phyloP scores from a whole-genome alignment of 2,888 invertebrate genomes.

The Nezara viridula region DNA sequence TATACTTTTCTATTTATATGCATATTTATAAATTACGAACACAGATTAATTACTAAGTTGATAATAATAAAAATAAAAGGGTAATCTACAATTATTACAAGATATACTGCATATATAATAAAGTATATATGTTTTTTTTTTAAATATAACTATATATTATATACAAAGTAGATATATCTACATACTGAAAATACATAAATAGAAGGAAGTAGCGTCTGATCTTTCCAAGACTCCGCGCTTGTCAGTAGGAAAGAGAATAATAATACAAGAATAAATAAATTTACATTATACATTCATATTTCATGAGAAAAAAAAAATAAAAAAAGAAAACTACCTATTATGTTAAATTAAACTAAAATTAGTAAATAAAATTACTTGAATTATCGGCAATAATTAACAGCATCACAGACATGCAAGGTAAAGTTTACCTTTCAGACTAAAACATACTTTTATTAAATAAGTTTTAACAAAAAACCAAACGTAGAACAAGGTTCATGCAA shows the following conservation, averaged over 20 bases:
- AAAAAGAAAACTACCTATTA: conserved; percentile 35
- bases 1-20: conserved; percentile 34
- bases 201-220: conserved; percentile 55
- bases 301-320: not conserved
- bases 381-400: conserved; percentile 55
- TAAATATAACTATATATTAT: conserved; percentile 45
- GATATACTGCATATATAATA: conserved; percentile 53
- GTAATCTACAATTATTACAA: conserved; percentile 58
- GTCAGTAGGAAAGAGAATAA: conserved; percentile 48
- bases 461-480: conserved; percentile 22
- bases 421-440: conserved; percentile 27
- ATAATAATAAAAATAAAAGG: conserved; percentile 58
- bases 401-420: conserved; percentile 58
- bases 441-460: conserved; percentile 42
- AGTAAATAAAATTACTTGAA: conserved; percentile 36
- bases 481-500: conserved; percentile 33
- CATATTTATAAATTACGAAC: conserved; percentile 48
- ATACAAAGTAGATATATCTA: conserved; percentile 48
- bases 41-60: conserved; percentile 54
- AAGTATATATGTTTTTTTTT: conserved; percentile 53
- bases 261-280: conserved; percentile 52
- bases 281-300: conserved; percentile 47
- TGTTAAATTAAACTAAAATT: conserved; percentile 50
- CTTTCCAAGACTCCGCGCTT: conserved; percentile 54
- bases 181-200: conserved; percentile 21